A percentile compares a stretch with the other conserved stretches of the same genome.
Evolutionary conservation across 2,888 invertebrate genomes (phyloP).

Genomic region (Sussaba pulchella): DNA sequence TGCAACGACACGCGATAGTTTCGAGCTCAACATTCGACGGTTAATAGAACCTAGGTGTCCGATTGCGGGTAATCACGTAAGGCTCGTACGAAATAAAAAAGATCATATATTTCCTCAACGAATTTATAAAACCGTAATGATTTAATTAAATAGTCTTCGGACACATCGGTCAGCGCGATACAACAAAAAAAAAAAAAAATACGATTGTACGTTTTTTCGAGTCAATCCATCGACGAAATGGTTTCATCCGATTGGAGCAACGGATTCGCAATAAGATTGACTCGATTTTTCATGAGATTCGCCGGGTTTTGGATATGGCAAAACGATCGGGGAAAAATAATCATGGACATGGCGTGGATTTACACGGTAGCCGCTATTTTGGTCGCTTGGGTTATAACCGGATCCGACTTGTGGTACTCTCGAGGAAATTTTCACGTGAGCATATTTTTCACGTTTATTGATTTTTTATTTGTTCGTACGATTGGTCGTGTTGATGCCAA

Average conservation of each 20-base stretch:
- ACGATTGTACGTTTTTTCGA: not conserved
- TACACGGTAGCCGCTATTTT: slow-evolving; percentile 59
- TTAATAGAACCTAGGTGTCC: not conserved
- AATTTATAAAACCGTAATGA: not conserved
- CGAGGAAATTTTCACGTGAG: slow-evolving; percentile 68
- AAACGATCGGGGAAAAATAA: slow-evolving; percentile 33
- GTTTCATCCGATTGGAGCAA: slow-evolving; percentile 31
- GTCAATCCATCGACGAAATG: not conserved
- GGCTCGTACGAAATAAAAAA: not conserved
- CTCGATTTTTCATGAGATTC: slow-evolving; percentile 64
- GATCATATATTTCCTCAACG: not conserved
- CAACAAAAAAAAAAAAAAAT: too few relatives aligned
- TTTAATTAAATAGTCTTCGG: not conserved
- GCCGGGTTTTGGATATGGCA: slow-evolving; percentile 68
- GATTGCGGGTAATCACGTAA: not conserved
- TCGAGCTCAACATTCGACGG: not conserved
- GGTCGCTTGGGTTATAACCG: slow-evolving; percentile 47
- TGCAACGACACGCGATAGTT: slow-evolving; percentile 33
- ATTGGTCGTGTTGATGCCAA: too few relatives aligned
- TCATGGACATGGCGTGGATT: slow-evolving; percentile 44
- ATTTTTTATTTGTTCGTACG: too few relatives aligned
- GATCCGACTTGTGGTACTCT: slow-evolving; percentile 54
- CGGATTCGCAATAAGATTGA: slow-evolving; percentile 59
- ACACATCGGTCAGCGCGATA: not conserved
- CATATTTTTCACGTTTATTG: not conserved